Conservation (phyloP, 2,888 invertebrate genomes). For the Sesia apiformis region DNA sequence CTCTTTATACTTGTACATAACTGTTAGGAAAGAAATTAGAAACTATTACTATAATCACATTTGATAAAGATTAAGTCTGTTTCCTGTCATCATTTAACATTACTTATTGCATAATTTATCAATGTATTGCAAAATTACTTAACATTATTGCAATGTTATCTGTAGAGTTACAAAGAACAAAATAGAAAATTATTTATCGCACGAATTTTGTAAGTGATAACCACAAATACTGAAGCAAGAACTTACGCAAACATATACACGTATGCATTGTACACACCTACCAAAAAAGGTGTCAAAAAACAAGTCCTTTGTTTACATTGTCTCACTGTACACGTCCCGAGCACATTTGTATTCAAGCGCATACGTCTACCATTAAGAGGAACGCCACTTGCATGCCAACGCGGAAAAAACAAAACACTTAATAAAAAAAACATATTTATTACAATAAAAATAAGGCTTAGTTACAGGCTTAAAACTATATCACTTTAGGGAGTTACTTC, state of each 20-base stretch:
- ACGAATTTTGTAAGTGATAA: too few species aligned
- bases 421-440: slow-evolving; percentile 58
- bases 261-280: not conserved
- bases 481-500: slow-evolving; percentile 55
- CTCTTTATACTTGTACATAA: too few species aligned
- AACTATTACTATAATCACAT: too few species aligned
- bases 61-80: too few species aligned
- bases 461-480: slow-evolving; percentile 51
- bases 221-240: too few species aligned
- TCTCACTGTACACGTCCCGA: slow-evolving; percentile 18
- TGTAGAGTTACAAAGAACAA: too few species aligned
- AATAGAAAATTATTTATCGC: too few species aligned
- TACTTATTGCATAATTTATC: too few species aligned
- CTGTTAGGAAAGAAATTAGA: too few species aligned
- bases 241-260: not conserved
- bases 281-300: slow-evolving; percentile 6
- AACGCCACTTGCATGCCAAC: slow-evolving; percentile 30
- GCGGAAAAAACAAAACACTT: slow-evolving; percentile 36
- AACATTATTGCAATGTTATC: too few species aligned
- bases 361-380: slow-evolving; percentile 8
- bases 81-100: too few species aligned
- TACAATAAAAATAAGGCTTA: slow-evolving; percentile 45
- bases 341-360: slow-evolving; percentile 9
- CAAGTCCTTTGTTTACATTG: slow-evolving; percentile 31
- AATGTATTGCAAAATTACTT: too few species aligned